These are phyloP conservation scores for Nycticebus coucang DNA, from an alignment of 2,113 vertebrate genomes.

Conservation along the genomic window DNA sequence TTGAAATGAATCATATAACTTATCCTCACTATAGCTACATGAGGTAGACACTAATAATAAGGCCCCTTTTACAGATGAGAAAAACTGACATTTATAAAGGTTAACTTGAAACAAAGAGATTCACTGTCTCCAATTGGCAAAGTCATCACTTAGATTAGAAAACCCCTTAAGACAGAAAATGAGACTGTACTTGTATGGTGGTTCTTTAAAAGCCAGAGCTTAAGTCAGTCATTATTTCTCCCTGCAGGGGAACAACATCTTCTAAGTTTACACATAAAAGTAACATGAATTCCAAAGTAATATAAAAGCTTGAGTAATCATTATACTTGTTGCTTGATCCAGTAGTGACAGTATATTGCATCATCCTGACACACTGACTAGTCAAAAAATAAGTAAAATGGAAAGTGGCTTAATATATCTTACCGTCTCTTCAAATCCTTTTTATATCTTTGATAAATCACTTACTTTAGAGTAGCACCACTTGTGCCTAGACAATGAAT, in stretches of 20 bases:
- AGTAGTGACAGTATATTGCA: neutral
- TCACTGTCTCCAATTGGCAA: neutral
- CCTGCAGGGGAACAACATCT: neutral
- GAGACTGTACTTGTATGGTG: neutral
- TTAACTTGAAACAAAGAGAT: neutral
- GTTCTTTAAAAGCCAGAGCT: neutral
- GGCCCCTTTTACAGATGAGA: neutral
- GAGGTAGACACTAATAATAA: neutral
- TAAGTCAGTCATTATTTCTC: neutral
- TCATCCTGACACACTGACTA: neutral
- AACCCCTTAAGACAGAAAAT: neutral
- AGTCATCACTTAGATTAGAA: neutral
- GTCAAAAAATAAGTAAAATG: neutral
- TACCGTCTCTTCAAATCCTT: neutral
- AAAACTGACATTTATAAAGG: neutral
- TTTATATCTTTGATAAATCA: neutral
- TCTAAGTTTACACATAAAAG: neutral
- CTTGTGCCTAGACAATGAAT: neutral
- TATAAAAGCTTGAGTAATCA: slow-evolving; percentile 1
- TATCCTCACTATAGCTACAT: neutral
- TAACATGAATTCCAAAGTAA: neutral
- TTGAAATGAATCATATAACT: neutral
- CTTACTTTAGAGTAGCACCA: neutral
- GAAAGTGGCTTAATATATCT: neutral
- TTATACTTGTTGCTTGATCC: neutral